Evolutionary conservation across 2,797 vertebrate species (phyloP), one percentile per base, ranked within the genome.

Genomic region (Acanthurus leucopareius): DNA sequence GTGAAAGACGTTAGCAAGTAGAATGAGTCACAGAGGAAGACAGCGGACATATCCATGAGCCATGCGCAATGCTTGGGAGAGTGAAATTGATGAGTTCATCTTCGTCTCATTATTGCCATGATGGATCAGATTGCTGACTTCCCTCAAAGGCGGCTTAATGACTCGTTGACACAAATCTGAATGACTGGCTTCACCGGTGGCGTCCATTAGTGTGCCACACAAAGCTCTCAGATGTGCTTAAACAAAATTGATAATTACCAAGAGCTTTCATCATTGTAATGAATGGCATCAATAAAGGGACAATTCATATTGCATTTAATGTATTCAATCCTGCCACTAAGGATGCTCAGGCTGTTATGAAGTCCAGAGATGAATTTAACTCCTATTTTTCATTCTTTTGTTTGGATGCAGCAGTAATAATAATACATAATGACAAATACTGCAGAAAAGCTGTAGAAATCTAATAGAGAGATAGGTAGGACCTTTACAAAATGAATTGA

Each of bases 81-180:
- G 86, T 91, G 89, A 91, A 95, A 95, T 92, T 93, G 93, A 95
- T 95, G 93, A 93, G 89, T 94, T 94, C 90, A 94, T 96, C 93
- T 92, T 89, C 60, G 69, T 91, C 93, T 94, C 93, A 94, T 95
- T 95, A 95, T 91, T 94, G 89, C 86, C 86, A 90, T 94, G 94
- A 95, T 95, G 92, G 94, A 95, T 95, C 95, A 94, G 93, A 95
- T 92, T 90, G 92, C 92, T 85, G 88, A 92, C 92, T 94, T 94
- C 92, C 92, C 92, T 93, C 93, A 94, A 94, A 95, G 91, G 92
- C 93, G 65, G 88, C 91, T 91, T 96, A 96, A 96, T 96, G 94
- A 94, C 90, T 95, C 92, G 86, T 89, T 91, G 92, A 94, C 93
- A 93, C 91, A 93, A 92, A 93, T 93, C 88, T 92, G 93, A 94